Conservation (phyloP, 2,888 invertebrate genomes). For the Aethes cnicana region DNA sequence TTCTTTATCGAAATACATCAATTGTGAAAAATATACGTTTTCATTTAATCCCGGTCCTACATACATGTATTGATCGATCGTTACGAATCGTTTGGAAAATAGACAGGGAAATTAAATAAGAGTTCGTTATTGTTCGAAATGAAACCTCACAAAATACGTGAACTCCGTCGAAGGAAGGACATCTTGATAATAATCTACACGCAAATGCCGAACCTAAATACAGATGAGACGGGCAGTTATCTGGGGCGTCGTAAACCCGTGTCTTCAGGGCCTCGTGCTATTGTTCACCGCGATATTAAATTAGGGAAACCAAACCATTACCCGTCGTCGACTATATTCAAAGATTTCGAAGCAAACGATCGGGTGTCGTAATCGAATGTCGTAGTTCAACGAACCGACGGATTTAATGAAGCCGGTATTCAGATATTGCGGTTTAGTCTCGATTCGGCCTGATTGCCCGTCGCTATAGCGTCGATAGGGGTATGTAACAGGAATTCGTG, state of each 20-base stretch:
- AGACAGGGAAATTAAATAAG: no score
- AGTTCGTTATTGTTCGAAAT: neutral
- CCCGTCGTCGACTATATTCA: neutral
- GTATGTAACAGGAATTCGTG: neutral
- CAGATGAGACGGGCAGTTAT: neutral
- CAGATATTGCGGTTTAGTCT: conserved; percentile 18
- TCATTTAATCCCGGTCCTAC: neutral
- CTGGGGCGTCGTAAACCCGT: conserved; percentile 1
- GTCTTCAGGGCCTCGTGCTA: conserved; percentile 6
- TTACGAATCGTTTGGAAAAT: no score
- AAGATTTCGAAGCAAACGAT: conserved; percentile 4
- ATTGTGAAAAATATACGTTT: neutral
- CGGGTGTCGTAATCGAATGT: conserved; percentile 6
- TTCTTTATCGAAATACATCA: no score
- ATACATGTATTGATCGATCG: no score
- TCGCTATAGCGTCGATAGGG: neutral
- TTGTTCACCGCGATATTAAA: conserved; percentile 9
- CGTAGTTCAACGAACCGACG: conserved; percentile 18
- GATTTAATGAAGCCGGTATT: conserved; percentile 11
- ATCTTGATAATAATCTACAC: conserved; percentile 3
- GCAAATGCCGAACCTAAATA: conserved; percentile 2
- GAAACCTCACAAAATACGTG: conserved; percentile 2
- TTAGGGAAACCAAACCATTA: conserved; percentile 11
- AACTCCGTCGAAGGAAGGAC: neutral
- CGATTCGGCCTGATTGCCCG: conserved; percentile 10